phyloP scores from a whole-genome alignment of 2,888 invertebrate genomes.

The Dicranocentrus wangi region DNA sequence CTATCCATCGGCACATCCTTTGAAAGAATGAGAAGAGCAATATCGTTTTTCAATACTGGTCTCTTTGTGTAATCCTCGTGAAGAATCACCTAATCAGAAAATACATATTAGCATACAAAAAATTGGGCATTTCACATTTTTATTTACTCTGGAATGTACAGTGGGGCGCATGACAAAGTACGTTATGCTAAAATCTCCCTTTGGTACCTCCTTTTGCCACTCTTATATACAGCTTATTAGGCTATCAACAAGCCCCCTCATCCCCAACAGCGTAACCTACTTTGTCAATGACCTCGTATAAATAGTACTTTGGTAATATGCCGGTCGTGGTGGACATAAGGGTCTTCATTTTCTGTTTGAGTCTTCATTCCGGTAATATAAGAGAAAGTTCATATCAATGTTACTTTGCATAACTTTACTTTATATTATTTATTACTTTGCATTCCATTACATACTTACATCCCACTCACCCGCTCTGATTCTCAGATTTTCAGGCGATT shows the following conservation, averaged over 20 bases:
- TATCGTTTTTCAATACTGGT: constrained; percentile 82
- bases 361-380: too few relatives aligned
- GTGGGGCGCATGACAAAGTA: too few relatives aligned
- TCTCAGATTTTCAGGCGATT: constrained; percentile 74
- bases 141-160: too few relatives aligned
- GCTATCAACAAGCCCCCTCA: constrained; percentile 88
- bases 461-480: constrained; percentile 89
- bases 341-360: constrained; percentile 81
- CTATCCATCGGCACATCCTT: constrained; percentile 79
- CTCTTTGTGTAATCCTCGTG: constrained; percentile 82
- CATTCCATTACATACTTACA: too few relatives aligned
- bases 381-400: too few relatives aligned
- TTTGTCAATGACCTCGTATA: too few relatives aligned
- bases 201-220: constrained; percentile 79
- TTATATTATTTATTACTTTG: too few relatives aligned
- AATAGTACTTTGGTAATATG: constrained; percentile 12
- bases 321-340: constrained; percentile 27
- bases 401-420: too few relatives aligned
- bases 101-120: constrained; percentile 78
- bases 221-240: constrained; percentile 81
- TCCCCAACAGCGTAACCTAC: too few relatives aligned
- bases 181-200: too few relatives aligned
- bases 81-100: constrained; percentile 78
- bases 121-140: not conserved
- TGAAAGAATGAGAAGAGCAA: constrained; percentile 82